phyloP scores from a whole-genome alignment of 35 echinoderm and acorn worm genomes.

The Ophiothrix spiculata region DNA sequence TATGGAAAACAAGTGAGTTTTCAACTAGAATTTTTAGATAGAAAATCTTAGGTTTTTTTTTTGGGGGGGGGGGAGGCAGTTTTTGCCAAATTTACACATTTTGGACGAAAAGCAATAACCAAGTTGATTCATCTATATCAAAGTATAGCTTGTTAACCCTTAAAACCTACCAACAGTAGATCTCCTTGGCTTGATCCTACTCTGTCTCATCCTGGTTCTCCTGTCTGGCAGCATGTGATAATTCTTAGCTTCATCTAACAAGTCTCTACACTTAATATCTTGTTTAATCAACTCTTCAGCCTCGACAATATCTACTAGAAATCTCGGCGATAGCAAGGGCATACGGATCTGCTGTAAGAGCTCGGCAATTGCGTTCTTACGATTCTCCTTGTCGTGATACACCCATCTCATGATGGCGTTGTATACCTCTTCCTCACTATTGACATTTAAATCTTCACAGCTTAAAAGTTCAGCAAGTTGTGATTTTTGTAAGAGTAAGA shows the following conservation, averaged over 20 bases:
- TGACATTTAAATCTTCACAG: conserved; percentile 66
- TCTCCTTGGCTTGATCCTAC: conserved; percentile 54
- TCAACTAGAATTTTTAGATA: background rate
- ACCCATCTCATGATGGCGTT: conserved; percentile 83
- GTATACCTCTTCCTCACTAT: conserved; percentile 76
- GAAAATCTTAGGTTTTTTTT: background rate
- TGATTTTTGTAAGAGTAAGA: conserved; percentile 46
- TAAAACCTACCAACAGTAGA: conserved; percentile 67
- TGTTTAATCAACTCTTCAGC: conserved; percentile 72
- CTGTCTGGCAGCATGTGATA: conserved; percentile 81
- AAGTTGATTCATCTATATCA: background rate
- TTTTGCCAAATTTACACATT: background rate
- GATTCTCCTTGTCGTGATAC: conserved; percentile 65
- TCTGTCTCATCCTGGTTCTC: conserved; percentile 23
- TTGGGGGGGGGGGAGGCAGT: too few relatives aligned
- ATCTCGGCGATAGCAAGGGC: conserved; percentile 61
- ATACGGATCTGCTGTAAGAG: conserved; percentile 58
- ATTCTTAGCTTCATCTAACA: conserved; percentile 82
- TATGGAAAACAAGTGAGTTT: background rate
- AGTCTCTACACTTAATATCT: conserved; percentile 73
- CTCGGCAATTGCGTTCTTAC: conserved; percentile 42
- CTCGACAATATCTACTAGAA: conserved; percentile 74
- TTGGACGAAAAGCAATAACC: background rate
- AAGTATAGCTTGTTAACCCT: too few relatives aligned
- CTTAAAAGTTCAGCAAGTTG: conserved; percentile 61